A percentile compares a stretch with the other conserved stretches of the same genome.
These are phyloP conservation scores for Ectobius pallidus DNA, from an alignment of 2,888 invertebrate genomes.

Conservation along the genomic window DNA sequence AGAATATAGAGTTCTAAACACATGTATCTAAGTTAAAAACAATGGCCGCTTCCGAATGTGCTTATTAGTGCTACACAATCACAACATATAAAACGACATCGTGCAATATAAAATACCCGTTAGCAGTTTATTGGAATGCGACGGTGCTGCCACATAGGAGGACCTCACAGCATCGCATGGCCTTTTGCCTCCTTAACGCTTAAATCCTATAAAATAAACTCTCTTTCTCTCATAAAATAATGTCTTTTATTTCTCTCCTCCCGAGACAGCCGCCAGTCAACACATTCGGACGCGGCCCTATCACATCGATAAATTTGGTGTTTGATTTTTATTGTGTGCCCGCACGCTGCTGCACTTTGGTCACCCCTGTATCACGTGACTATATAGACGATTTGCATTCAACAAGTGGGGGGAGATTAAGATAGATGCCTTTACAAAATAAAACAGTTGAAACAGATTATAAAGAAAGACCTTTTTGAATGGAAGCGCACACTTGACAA, in stretches of 20 bases:
- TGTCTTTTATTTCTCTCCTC: neutral
- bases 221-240: too few relatives aligned
- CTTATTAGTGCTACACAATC: constrained; percentile 7
- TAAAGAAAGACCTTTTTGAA: too few relatives aligned
- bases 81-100: constrained; percentile 17
- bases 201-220: too few relatives aligned
- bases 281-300: constrained; percentile 19
- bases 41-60: constrained; percentile 7
- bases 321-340: neutral
- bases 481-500: too few relatives aligned
- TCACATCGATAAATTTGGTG: constrained; percentile 15
- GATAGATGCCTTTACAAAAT: too few relatives aligned
- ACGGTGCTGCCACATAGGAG: constrained; percentile 15
- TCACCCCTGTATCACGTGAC: too few relatives aligned
- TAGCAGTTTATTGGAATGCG: constrained; percentile 27
- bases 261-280: neutral
- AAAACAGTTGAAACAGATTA: too few relatives aligned
- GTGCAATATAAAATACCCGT: constrained; percentile 28
- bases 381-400: too few relatives aligned
- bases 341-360: constrained; percentile 1
- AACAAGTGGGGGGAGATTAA: too few relatives aligned
- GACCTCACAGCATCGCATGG: too few relatives aligned
- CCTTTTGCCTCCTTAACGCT: too few relatives aligned
- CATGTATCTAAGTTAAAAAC: neutral
- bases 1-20: neutral